Base-by-base conservation (phyloP, 2,797 vertebrate species). In the Anabacerthia variegaticeps region DNA sequence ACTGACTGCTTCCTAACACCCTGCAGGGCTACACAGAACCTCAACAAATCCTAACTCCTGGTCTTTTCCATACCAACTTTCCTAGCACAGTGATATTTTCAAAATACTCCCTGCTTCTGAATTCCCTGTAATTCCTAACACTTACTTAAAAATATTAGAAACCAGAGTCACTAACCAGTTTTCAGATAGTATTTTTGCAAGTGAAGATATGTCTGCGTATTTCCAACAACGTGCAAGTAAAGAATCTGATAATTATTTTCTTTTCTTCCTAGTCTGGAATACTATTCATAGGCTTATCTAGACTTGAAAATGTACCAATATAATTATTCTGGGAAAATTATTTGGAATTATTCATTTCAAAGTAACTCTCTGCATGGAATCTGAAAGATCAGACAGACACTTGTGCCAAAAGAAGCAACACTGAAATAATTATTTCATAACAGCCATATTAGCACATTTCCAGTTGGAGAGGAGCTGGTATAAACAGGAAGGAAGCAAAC, bases 401-500 rank as follows among this genome's bases (percentile, higher is more conserved):
- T 76, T 76, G 37, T 55, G 88, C 88, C 92, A 95, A 90, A 88
- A 56, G 66, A 88, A 95, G 89, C 0, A 39, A 78, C 27, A 61
- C 21, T 86, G 88, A 95, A 95, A 88, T 66, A 95, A 93, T 81
- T 55, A 73, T 81, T 94, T 93, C 85, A 68, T 81, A 94, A 79
- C 66, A 92, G 21, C 26, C 36, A 32, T 77, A 95, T 93, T 87
- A 92, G 79, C 86, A 78, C 43, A 88, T 88, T 94, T 95, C 58
- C 62, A 88, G 1, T 51, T 93, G 80, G 55, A 93, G 48, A 93
- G 21, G 14, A 93, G 55, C 51, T 97, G 2, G 0, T 84, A 61
- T 27, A 59, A 80, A 92, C 80, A 94, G 94, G 92, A 95, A 93
- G 84, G 93, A 95, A 93, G 77, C 67, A 95, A 96, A 92, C 51